Conservation (phyloP, 2,113 vertebrate genomes). For the Oostethus manadensis region DNA sequence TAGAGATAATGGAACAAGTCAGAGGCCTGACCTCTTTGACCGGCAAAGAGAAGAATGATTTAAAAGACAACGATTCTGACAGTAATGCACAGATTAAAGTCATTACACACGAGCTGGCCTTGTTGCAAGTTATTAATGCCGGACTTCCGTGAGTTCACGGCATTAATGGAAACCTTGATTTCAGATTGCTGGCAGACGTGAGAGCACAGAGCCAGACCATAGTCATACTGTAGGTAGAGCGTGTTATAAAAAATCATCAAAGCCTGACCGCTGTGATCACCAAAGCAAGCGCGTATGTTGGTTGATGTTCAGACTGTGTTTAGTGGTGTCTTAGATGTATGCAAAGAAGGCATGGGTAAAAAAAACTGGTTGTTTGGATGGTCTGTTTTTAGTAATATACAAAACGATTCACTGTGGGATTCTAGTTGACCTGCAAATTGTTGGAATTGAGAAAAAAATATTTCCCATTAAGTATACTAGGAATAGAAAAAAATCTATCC, state of each 20-base stretch:
- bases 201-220: constrained; percentile 49
- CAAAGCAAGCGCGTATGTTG: constrained; percentile 7
- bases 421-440: too few species aligned
- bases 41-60: constrained; percentile 50
- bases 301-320: neutral
- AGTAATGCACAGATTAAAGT: constrained; percentile 65
- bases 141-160: constrained; percentile 52
- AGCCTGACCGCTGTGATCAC: constrained; percentile 14
- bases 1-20: constrained; percentile 61
- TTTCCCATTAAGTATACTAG: too few species aligned
- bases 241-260: constrained; percentile 47
- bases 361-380: too few species aligned
- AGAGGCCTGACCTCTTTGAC: constrained; percentile 63
- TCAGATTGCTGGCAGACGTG: constrained; percentile 41
- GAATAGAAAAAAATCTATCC: too few species aligned
- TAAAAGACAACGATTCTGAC: constrained; percentile 54
- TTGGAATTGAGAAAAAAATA: too few species aligned
- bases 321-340: too few species aligned
- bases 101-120: constrained; percentile 59
- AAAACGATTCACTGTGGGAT: too few species aligned
- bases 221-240: constrained; percentile 54
- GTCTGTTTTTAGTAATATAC: too few species aligned
- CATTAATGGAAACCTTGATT: constrained; percentile 56
- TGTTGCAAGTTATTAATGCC: constrained; percentile 65
- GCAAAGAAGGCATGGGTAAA: too few species aligned